Percentiles rank a stretch among this genome's conserved stretches.
These are phyloP conservation scores for Microcebus griseorufus DNA, from an alignment of 2,113 vertebrate species.

Conservation along the genomic window DNA sequence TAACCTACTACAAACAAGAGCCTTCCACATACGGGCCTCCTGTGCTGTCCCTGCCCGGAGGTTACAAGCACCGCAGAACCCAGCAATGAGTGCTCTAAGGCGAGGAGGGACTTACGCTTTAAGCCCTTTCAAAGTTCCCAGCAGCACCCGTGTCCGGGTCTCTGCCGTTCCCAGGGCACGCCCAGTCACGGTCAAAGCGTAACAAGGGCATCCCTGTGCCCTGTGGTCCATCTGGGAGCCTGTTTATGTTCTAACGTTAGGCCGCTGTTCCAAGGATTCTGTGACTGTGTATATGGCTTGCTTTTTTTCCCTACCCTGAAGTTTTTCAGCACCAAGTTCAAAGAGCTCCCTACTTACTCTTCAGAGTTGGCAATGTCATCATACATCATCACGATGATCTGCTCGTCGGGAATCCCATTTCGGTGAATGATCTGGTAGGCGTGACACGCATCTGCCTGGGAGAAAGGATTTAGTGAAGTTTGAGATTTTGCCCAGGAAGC, in stretches of 20 bases:
- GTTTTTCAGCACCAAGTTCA: not conserved
- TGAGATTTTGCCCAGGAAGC: not conserved
- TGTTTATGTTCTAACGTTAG: fast-evolving
- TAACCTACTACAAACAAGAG: too few relatives aligned
- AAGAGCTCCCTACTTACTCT: constrained; percentile 87
- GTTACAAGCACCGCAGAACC: fast-evolving
- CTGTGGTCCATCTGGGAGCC: not conserved
- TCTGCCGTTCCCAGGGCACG: too few relatives aligned
- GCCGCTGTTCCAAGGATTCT: not conserved
- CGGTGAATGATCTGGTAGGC: constrained; percentile 97
- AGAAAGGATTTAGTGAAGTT: not conserved
- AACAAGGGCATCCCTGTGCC: fast-evolving
- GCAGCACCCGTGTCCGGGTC: not conserved
- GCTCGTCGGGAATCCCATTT: constrained; percentile 96
- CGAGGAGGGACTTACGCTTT: not conserved
- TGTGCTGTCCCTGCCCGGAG: fast-evolving
- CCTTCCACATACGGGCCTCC: fast-evolving
- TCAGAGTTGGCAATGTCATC: constrained; percentile 93
- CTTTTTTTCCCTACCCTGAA: not conserved
- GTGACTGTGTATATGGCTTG: not conserved
- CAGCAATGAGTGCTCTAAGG: fast-evolving
- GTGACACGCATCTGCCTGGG: constrained; percentile 95
- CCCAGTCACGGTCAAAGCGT: not conserved
- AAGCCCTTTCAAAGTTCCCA: not conserved
- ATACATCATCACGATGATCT: constrained; percentile 99